Evolutionary conservation across 2,113 vertebrate genomes (phyloP).

Genomic region (Rhea americana): DNA sequence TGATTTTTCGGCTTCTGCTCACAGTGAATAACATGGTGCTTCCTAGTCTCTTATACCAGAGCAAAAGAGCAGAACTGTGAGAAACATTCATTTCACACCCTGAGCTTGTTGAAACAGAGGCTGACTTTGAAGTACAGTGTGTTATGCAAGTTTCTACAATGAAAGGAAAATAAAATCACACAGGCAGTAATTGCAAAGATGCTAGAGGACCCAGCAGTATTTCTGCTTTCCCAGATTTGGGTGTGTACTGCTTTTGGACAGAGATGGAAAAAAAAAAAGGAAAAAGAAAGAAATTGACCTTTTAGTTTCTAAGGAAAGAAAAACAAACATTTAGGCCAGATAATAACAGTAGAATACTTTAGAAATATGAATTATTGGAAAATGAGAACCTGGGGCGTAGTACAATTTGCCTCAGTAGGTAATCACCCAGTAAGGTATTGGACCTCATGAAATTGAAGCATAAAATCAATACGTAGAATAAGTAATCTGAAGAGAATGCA

Average conservation of each 20-base stretch:
- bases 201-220: not conserved
- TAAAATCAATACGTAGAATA: not conserved
- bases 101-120: not conserved
- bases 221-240: not conserved
- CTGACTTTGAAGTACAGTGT: not conserved
- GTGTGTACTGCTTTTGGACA: not conserved
- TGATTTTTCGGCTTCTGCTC: not conserved
- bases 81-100: not conserved
- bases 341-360: not conserved
- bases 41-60: not conserved
- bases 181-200: not conserved
- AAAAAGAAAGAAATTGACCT: not conserved
- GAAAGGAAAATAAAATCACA: not conserved
- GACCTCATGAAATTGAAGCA: not conserved
- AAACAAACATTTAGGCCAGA: not conserved
- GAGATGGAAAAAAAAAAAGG: not conserved
- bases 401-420: not conserved
- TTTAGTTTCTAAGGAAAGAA: not conserved
- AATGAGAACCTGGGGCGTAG: not conserved
- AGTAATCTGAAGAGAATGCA: not conserved
- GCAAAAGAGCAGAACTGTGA: not conserved
- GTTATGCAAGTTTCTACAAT: not conserved
- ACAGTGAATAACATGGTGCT: not conserved
- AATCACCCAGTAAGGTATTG: accelerated
- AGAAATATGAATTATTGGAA: not conserved